These are phyloP conservation scores for Galleria mellonella DNA, from an alignment of 1,140 invertebrate genomes.

Conservation along the genomic window DNA sequence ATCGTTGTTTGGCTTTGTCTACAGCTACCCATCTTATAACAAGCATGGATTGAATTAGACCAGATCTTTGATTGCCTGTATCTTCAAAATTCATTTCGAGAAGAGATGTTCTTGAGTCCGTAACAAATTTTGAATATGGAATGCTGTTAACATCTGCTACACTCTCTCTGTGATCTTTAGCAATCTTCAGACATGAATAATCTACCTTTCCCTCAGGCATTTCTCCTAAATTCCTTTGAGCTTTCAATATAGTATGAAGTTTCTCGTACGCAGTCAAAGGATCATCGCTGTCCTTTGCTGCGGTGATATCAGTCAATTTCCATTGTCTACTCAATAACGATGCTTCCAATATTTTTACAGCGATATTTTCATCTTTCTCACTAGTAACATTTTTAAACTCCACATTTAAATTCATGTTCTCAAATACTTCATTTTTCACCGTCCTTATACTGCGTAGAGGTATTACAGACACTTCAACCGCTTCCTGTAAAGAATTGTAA, in stretches of 20 bases:
- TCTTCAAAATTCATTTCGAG: slow-evolving; percentile 16
- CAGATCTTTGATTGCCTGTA: slow-evolving; percentile 20
- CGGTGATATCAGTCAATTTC: slow-evolving; percentile 43
- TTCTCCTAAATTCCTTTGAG: slow-evolving; percentile 33
- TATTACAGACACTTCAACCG: slow-evolving; percentile 51
- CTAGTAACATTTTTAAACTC: slow-evolving; percentile 65
- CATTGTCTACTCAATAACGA: slow-evolving; percentile 66
- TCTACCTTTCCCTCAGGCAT: slow-evolving; percentile 40
- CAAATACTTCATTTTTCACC: slow-evolving; percentile 25
- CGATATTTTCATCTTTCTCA: slow-evolving; percentile 44
- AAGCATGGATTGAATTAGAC: slow-evolving; percentile 66
- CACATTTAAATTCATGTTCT: slow-evolving; percentile 53
- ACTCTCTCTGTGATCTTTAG: slow-evolving; percentile 27
- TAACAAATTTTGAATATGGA: slow-evolving; percentile 62
- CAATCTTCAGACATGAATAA: slow-evolving; percentile 47
- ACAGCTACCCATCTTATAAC: slow-evolving; percentile 74
- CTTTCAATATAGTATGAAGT: slow-evolving; percentile 56
- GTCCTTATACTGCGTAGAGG: slow-evolving; percentile 48
- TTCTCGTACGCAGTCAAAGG: slow-evolving; percentile 49
- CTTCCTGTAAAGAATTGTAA: slow-evolving; percentile 40
- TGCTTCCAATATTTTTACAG: slow-evolving; percentile 52
- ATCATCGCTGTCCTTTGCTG: slow-evolving; percentile 27
- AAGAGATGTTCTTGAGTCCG: slow-evolving; percentile 38
- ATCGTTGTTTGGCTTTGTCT: slow-evolving; percentile 43
- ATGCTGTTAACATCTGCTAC: slow-evolving; percentile 28